Evolutionary conservation across 1,140 invertebrate genomes (phyloP), one percentile per base, ranked within the genome.

Genomic region (Andrena cerasifolii): DNA sequence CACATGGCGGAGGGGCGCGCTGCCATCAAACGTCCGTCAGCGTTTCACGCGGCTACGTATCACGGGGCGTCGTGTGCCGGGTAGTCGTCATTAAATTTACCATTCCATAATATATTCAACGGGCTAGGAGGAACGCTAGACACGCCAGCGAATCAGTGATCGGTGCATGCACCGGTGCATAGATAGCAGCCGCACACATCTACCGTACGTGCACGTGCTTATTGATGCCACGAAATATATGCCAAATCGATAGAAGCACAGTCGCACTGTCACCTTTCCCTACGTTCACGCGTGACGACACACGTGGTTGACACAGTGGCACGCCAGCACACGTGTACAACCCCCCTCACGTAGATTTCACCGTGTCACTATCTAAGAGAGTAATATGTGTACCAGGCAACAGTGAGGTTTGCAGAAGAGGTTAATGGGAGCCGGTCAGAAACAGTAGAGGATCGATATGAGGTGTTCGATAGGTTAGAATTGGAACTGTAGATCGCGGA

Each of bases 241-340:
- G 89, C 84, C 89, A 87, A 91, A 91, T 90, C 90, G 81, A 88
- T 89, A 87, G 21, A n/a, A 40, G 21, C 40, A 51, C 31, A 73
- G 56, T 72, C 14, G n/a, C 10, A 40, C 4, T 40, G 21, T 18
- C 18, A 63, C 31, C 28, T 73, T 28, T 18, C 24, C n/a, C 26
- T 12, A 21, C 10, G 16, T 28, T 28, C 31, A 3, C 59, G 53
- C 53, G 59, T 40, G 65, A 40, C 31, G 65, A 68, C 31, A 54
- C 59, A 65, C 47, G 59, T 74, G 47, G 18, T 62, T 65, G 59
- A 53, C 71, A 63, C 59, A 65, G 18, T 73, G 58, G 0, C 58
- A 14, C 16, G n/a, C 1, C 16, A 18, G 3, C 14, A 49, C 61
- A 31, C 10, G 16, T 45, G 26, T 5, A 49, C n/a, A 12, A 47